Evolutionary conservation across 1,140 invertebrate genomes (phyloP).

Genomic region (Pseudachorutes palmiensis): DNA sequence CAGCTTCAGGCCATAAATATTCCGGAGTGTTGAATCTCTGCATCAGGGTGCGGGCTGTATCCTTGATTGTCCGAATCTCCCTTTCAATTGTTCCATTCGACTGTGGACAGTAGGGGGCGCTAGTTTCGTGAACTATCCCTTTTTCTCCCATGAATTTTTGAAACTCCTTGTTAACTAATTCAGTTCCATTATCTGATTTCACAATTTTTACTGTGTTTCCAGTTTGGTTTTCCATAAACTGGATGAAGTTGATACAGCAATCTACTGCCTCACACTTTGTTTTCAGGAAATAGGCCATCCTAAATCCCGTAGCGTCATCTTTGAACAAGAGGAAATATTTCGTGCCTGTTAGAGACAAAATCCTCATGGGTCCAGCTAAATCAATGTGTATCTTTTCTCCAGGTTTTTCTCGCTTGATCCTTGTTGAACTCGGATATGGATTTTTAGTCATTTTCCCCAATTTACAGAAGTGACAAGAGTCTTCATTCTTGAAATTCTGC

Average conservation of each 20-base stretch:
- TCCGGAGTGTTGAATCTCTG: neutral
- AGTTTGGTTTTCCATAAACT: constrained; percentile 39
- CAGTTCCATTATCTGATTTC: constrained; percentile 44
- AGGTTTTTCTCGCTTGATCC: neutral
- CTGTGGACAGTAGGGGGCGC: constrained; percentile 44
- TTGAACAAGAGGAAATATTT: constrained; percentile 43
- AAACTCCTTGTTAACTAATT: constrained; percentile 39
- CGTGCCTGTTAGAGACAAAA: constrained; percentile 39
- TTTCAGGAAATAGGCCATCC: constrained; percentile 43
- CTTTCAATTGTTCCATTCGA: constrained; percentile 47
- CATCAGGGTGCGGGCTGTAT: constrained; percentile 15
- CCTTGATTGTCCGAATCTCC: constrained; percentile 38
- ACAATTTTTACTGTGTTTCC: constrained; percentile 41
- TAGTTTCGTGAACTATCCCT: constrained; percentile 36
- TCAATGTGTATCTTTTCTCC: constrained; percentile 41
- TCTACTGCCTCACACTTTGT: constrained; percentile 42
- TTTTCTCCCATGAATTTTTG: constrained; percentile 33
- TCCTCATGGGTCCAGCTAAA: constrained; percentile 45
- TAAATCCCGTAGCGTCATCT: constrained; percentile 43
- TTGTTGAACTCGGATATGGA: neutral
- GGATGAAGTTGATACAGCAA: constrained; percentile 42
- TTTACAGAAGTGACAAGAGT: neutral
- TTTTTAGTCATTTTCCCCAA: neutral
- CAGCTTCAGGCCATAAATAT: constrained; percentile 17
- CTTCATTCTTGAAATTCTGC: neutral